phyloP scores from a whole-genome alignment of 92 coral and sea anemone genomes.

The Siderastrea siderea region DNA sequence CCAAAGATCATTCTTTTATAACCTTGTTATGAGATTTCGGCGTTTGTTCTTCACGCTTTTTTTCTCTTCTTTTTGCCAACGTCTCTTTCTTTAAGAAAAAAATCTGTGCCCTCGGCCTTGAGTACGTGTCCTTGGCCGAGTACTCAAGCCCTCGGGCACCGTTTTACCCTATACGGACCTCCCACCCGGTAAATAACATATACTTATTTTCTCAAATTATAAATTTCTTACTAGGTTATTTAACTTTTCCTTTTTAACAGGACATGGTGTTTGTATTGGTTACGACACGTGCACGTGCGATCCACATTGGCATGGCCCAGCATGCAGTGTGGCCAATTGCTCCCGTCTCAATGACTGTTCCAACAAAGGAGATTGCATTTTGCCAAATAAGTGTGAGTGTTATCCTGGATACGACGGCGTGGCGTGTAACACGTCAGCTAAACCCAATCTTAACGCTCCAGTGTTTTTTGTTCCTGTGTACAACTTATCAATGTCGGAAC shows the following conservation, averaged over 20 bases:
- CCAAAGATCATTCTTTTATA: too few relatives aligned
- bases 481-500: slow-evolving; percentile 71
- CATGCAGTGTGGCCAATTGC: slow-evolving; percentile 80
- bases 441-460: slow-evolving; percentile 71
- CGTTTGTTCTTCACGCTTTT: too few relatives aligned
- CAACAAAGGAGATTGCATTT: slow-evolving; percentile 75
- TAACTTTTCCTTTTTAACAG: slow-evolving; percentile 24
- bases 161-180: too few relatives aligned
- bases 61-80: too few relatives aligned
- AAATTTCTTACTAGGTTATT: neutral
- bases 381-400: slow-evolving; percentile 74
- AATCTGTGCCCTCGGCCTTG: too few relatives aligned
- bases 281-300: slow-evolving; percentile 71
- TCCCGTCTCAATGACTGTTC: slow-evolving; percentile 74
- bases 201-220: too few relatives aligned
- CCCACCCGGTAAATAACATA: too few relatives aligned
- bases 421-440: slow-evolving; percentile 56
- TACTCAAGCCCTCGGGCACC: too few relatives aligned
- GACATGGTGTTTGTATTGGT: slow-evolving; percentile 72
- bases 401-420: slow-evolving; percentile 78
- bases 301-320: slow-evolving; percentile 75
- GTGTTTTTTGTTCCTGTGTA: slow-evolving; percentile 46
- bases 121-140: too few relatives aligned
- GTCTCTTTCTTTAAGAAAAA: too few relatives aligned
- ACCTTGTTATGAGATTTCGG: too few relatives aligned